Percentiles rank a stretch among this genome's conserved stretches.
These are phyloP conservation scores for Phragmatobia fuliginosa DNA, from an alignment of 2,888 invertebrate genomes.

Conservation along the genomic window DNA sequence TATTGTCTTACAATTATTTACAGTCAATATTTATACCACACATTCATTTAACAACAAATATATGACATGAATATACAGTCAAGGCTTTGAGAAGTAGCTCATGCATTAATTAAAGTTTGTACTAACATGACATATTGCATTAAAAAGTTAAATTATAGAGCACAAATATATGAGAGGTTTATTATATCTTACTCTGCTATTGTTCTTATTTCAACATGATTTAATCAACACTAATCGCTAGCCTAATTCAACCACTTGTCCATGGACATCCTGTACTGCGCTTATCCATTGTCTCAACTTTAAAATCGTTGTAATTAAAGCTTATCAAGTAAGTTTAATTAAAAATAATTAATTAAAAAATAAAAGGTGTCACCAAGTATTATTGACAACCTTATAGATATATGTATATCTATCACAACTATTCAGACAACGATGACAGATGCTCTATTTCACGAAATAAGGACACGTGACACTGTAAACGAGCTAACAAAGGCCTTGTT, in stretches of 20 bases:
- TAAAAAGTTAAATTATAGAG: too few species aligned
- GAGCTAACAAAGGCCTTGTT: constrained; percentile 80
- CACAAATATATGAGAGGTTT: background rate
- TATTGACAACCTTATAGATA: constrained; percentile 1
- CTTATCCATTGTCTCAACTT: background rate
- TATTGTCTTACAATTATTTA: too few species aligned
- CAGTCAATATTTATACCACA: too few species aligned
- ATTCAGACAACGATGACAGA: constrained; percentile 42
- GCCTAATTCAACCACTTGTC: background rate
- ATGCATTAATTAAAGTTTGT: background rate
- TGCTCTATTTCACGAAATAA: constrained; percentile 45
- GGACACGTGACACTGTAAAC: constrained; percentile 57
- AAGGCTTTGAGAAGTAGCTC: background rate
- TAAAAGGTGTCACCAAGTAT: background rate
- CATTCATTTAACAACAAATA: too few species aligned
- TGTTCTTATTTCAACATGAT: background rate
- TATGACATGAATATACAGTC: background rate
- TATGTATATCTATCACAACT: constrained; percentile 21
- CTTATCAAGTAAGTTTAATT: background rate
- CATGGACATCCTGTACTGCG: background rate
- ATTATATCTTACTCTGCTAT: background rate
- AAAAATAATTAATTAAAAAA: background rate
- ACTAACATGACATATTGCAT: background rate
- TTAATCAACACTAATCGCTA: background rate
- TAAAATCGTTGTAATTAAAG: background rate